Evolutionary conservation across 2,888 invertebrate genomes (phyloP).

Genomic region (Dryococelus australis): DNA sequence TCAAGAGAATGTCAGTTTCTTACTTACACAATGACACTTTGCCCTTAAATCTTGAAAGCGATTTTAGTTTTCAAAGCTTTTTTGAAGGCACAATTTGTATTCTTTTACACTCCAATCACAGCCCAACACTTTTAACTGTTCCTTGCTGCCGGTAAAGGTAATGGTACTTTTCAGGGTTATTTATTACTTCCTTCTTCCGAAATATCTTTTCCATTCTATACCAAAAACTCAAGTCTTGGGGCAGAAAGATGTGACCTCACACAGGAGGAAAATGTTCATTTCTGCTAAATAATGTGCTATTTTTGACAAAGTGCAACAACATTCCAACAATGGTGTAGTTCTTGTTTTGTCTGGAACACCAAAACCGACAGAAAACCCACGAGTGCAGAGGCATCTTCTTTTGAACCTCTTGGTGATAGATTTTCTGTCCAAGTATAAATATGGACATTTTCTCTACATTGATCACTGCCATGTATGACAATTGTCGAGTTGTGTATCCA

Average conservation of each 20-base stretch:
- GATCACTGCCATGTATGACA: too few relatives aligned
- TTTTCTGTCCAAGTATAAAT: background rate
- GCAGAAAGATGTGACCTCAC: background rate
- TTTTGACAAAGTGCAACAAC: background rate
- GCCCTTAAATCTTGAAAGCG: background rate
- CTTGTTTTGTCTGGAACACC: background rate
- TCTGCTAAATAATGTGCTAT: background rate
- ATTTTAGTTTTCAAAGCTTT: background rate
- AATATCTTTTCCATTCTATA: background rate
- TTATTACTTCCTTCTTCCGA: background rate
- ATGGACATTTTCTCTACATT: too few relatives aligned
- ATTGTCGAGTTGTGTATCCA: too few relatives aligned
- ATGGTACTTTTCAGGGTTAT: background rate
- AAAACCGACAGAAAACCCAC: background rate
- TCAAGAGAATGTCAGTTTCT: background rate
- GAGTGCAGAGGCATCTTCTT: background rate
- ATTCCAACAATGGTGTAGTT: background rate
- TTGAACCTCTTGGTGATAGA: background rate
- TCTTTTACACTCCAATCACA: background rate
- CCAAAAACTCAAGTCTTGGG: background rate
- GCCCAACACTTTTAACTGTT: background rate
- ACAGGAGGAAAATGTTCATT: background rate
- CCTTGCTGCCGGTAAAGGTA: background rate
- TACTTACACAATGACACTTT: background rate
- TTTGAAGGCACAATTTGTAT: background rate